Percentiles rank a stretch among this genome's conserved stretches.
phyloP scores from a whole-genome alignment of 35 echinoderm and acorn worm genomes.

The Nesometra sesokonis region DNA sequence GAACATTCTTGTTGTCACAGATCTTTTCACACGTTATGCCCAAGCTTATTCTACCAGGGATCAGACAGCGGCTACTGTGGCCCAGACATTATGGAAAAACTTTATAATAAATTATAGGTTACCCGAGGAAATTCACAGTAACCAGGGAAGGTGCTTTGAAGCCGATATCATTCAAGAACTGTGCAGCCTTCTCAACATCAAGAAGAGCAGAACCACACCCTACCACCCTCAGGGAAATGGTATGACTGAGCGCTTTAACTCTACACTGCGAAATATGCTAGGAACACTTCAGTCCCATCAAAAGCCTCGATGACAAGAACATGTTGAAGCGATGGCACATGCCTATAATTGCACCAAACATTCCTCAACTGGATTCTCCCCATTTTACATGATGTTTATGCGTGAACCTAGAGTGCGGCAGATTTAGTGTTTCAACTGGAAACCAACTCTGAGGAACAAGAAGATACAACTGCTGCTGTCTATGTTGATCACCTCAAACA shows the following conservation, averaged over 20 bases:
- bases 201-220: conserved; percentile 39
- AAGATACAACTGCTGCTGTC: too few species aligned
- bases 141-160: conserved; percentile 43
- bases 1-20: background rate
- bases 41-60: background rate
- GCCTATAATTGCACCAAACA: background rate
- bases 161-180: conserved; percentile 25
- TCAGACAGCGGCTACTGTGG: background rate
- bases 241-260: conserved; percentile 37
- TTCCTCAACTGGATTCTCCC: background rate
- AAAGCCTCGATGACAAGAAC: background rate
- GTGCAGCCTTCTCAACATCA: conserved; percentile 15
- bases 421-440: background rate
- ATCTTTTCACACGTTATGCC: background rate
- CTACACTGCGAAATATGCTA: conserved; percentile 9
- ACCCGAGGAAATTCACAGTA: conserved; percentile 21
- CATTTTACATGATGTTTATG: background rate
- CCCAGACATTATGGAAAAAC: background rate
- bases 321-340: background rate
- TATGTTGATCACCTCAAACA: background rate
- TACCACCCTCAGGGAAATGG: too few species aligned
- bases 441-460: too few species aligned
- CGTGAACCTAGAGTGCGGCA: background rate
- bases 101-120: conserved; percentile 5
- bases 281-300: background rate